These are phyloP conservation scores for Drosophila subpulchrella DNA, from an alignment of 1,140 invertebrate species.

Conservation along the genomic window DNA sequence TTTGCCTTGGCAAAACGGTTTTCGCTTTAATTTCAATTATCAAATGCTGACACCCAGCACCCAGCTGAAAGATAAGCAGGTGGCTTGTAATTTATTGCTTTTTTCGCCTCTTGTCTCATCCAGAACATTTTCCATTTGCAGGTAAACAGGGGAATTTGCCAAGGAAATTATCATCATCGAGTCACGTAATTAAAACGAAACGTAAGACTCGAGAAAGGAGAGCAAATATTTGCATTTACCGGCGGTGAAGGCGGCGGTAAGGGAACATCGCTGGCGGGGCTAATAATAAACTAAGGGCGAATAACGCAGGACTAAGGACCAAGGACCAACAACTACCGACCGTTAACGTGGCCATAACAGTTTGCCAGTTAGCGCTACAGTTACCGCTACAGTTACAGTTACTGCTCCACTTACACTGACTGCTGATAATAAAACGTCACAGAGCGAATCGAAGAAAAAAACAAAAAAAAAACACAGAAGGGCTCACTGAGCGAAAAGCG, in stretches of 20 bases:
- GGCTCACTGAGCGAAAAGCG: neutral
- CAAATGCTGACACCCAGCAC: neutral
- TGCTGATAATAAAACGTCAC: constrained; percentile 29
- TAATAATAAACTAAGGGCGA: constrained; percentile 31
- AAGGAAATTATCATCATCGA: constrained; percentile 26
- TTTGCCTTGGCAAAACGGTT: neutral
- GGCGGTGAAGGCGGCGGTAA: neutral
- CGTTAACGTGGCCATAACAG: constrained; percentile 43
- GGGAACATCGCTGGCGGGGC: constrained; percentile 7
- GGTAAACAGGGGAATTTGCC: constrained; percentile 38
- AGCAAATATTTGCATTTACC: constrained; percentile 57
- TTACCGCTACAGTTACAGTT: constrained; percentile 21
- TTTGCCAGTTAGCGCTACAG: constrained; percentile 32
- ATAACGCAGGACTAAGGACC: neutral
- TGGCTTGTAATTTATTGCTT: constrained; percentile 27
- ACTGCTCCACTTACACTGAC: constrained; percentile 28
- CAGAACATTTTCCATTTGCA: constrained; percentile 58
- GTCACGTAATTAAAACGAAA: constrained; percentile 67
- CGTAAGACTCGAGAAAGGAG: constrained; percentile 22
- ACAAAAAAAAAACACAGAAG: neutral
- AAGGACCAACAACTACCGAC: constrained; percentile 17
- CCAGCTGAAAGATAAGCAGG: neutral
- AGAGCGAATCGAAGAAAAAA: constrained; percentile 3
- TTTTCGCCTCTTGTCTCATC: constrained; percentile 6
- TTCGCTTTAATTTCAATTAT: constrained; percentile 23